Conservation (phyloP, 1,140 invertebrate genomes). For the Belonocnema kinseyi region DNA sequence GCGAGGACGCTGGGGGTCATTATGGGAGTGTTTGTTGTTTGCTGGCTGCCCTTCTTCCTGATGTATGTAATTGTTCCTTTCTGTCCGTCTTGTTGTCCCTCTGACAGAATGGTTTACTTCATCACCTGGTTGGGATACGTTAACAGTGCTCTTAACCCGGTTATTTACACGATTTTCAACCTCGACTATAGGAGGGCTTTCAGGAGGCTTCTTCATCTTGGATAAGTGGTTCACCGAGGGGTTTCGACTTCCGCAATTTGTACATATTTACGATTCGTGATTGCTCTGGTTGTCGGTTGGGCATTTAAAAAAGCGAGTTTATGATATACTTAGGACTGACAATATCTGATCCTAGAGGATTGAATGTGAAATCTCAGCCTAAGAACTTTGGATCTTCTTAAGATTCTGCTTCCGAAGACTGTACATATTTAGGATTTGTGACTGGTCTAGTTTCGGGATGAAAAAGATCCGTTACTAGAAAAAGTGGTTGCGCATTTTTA, state of each 20-base stretch:
- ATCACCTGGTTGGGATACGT: constrained; percentile 98
- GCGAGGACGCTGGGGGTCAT: constrained; percentile 95
- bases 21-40: constrained; percentile 96
- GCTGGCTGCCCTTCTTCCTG: constrained; percentile 97
- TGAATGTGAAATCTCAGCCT: too few species aligned
- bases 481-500: too few species aligned
- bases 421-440: too few species aligned
- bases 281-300: background rate
- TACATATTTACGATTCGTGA: constrained; percentile 21
- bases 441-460: too few species aligned
- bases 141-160: constrained; percentile 97
- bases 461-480: too few species aligned
- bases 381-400: too few species aligned
- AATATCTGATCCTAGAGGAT: too few species aligned
- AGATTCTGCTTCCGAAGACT: too few species aligned
- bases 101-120: constrained; percentile 88
- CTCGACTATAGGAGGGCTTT: constrained; percentile 96
- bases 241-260: constrained; percentile 14
- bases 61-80: constrained; percentile 95
- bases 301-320: too few species aligned
- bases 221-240: constrained; percentile 60
- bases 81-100: constrained; percentile 87
- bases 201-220: constrained; percentile 87
- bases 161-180: constrained; percentile 99
- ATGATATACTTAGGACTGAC: too few species aligned